Conservation (phyloP, 1,140 invertebrate genomes). For the Macrostomum lignano region DNA sequence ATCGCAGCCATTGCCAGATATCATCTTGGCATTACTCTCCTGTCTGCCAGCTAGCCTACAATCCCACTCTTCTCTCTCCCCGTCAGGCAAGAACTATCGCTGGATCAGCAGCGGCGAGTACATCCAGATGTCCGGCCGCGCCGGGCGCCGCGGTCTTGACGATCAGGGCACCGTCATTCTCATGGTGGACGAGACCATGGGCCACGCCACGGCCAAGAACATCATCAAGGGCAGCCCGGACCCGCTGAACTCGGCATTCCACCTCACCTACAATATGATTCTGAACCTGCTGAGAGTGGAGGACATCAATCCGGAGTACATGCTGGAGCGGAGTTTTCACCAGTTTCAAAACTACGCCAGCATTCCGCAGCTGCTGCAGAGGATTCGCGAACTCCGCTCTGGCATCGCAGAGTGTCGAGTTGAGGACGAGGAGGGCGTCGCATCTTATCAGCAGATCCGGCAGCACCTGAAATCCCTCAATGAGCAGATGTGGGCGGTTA, state of each 20-base stretch:
- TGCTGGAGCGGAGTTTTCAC: slow-evolving; percentile 88
- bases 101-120: slow-evolving; percentile 56
- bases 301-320: slow-evolving; percentile 96
- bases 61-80: too few relatives aligned
- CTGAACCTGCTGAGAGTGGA: slow-evolving; percentile 75
- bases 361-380: slow-evolving; percentile 36
- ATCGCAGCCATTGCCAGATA: too few relatives aligned
- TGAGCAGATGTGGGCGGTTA: background rate
- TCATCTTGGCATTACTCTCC: too few relatives aligned
- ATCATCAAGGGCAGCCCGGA: slow-evolving; percentile 74
- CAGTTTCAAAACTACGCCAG: slow-evolving; percentile 92
- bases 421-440: background rate
- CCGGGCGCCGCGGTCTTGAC: slow-evolving; percentile 80
- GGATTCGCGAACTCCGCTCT: background rate
- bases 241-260: slow-evolving; percentile 89
- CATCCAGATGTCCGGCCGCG: slow-evolving; percentile 93
- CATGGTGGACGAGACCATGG: slow-evolving; percentile 91
- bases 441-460: background rate
- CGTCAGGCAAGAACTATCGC: too few relatives aligned
- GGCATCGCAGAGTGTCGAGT: background rate
- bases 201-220: slow-evolving; percentile 45
- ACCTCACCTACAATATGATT: slow-evolving; percentile 98
- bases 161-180: slow-evolving; percentile 91
- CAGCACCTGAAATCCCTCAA: background rate
- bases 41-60: too few relatives aligned